Evolutionary conservation across 2,113 vertebrate species (phyloP).

Genomic region (Sorex araneus): DNA sequence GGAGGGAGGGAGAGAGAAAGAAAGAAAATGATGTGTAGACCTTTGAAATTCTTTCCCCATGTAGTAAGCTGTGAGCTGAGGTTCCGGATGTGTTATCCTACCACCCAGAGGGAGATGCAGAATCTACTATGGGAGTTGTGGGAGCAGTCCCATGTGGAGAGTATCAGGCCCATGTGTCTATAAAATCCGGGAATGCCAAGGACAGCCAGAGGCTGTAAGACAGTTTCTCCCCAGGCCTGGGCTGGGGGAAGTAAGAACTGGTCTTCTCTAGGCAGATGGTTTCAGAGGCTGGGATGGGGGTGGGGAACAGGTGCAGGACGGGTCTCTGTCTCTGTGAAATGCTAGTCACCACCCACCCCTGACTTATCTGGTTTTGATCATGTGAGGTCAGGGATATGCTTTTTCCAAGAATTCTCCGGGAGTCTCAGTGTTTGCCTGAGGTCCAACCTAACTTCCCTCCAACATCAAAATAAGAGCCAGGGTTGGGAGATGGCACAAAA

Average conservation of each 20-base stretch:
- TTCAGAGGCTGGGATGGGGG: not conserved
- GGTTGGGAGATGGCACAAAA: no score
- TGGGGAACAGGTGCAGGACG: not conserved
- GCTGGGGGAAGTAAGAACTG: not conserved
- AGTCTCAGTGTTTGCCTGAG: not conserved
- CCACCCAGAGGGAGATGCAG: not conserved
- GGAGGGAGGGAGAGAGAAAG: no score
- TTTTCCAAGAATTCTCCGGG: constrained; percentile 34
- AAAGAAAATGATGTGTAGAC: no score
- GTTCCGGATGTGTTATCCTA: no score
- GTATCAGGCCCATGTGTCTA: not conserved
- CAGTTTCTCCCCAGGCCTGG: not conserved
- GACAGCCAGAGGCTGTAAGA: not conserved
- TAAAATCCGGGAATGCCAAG: not conserved
- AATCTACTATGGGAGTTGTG: rapidly evolving
- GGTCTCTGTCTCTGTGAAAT: not conserved
- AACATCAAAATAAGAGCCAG: not conserved
- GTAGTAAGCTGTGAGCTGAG: no score
- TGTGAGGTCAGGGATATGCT: not conserved
- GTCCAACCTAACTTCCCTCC: not conserved
- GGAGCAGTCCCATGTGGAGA: not conserved
- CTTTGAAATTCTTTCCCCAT: no score
- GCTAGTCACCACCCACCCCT: not conserved
- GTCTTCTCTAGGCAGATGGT: not conserved
- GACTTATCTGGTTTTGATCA: not conserved